A percentile compares a stretch with the other conserved stretches of the same genome.
These are phyloP conservation scores for Nyctalus aviator DNA, from an alignment of 2,797 vertebrate species.

Conservation along the genomic window DNA sequence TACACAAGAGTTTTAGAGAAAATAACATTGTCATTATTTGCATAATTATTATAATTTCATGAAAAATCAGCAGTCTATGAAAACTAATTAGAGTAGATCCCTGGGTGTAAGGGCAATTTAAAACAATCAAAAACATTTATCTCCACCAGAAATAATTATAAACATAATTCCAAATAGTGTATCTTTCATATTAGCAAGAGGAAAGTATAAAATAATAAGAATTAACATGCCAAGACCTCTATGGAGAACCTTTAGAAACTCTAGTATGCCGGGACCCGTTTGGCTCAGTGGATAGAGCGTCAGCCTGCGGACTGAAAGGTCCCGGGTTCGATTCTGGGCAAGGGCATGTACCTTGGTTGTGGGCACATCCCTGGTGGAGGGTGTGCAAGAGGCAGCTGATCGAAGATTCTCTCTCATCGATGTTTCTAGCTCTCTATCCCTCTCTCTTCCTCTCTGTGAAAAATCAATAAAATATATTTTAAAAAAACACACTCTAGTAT, in stretches of 20 bases:
- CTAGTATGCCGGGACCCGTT: too few relatives aligned
- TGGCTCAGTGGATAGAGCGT: too few relatives aligned
- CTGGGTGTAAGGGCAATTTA: not conserved
- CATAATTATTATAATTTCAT: slow-evolving; percentile 9
- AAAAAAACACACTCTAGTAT: too few relatives aligned
- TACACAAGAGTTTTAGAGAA: not conserved
- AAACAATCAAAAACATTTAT: not conserved
- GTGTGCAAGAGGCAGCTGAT: too few relatives aligned
- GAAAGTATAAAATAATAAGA: not conserved
- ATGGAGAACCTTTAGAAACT: not conserved
- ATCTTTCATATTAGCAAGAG: slow-evolving; percentile 9
- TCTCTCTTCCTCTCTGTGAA: too few relatives aligned
- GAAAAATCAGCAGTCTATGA: not conserved
- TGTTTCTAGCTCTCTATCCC: too few relatives aligned
- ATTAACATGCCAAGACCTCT: not conserved
- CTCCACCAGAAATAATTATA: not conserved
- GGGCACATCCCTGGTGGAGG: too few relatives aligned
- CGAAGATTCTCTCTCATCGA: too few relatives aligned
- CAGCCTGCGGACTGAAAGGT: too few relatives aligned
- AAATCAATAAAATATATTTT: too few relatives aligned
- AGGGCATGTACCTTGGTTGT: too few relatives aligned
- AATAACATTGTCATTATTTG: not conserved
- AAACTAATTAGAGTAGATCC: not conserved
- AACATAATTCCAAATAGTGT: not conserved
- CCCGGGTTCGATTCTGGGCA: too few relatives aligned